Percentiles rank a stretch among this genome's conserved stretches.
Evolutionary conservation across 2,888 invertebrate species (phyloP).

Genomic region (Parnassius smintheus): DNA sequence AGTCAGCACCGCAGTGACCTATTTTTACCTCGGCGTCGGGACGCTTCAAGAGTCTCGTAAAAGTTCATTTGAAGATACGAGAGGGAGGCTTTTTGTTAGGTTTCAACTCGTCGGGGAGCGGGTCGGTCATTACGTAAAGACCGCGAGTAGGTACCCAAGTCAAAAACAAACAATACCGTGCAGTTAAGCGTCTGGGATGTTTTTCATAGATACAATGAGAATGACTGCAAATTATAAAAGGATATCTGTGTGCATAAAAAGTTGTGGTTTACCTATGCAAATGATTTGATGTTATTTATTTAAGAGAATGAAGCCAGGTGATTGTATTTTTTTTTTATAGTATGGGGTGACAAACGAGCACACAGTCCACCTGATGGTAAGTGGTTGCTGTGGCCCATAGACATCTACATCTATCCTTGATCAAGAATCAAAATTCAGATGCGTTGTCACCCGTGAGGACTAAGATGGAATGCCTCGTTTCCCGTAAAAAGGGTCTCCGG

Average conservation of each 20-base stretch:
- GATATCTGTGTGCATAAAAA: background rate
- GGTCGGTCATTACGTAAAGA: conserved; percentile 38
- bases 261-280: too few species aligned
- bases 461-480: too few species aligned
- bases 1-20: conserved; percentile 48
- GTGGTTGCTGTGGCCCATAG: too few species aligned
- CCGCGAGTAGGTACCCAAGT: conserved; percentile 39
- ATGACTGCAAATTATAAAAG: conserved; percentile 9
- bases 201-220: conserved; percentile 20
- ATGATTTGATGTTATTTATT: too few species aligned
- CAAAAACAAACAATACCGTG: conserved; percentile 40
- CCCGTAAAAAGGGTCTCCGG: too few species aligned
- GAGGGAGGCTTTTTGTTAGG: conserved; percentile 47
- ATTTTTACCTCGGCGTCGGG: conserved; percentile 43
- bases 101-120: conserved; percentile 37
- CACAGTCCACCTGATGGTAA: too few species aligned
- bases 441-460: too few species aligned
- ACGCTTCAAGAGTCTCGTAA: conserved; percentile 46
- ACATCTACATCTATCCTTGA: too few species aligned
- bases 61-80: conserved; percentile 55
- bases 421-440: too few species aligned
- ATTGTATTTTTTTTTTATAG: too few species aligned
- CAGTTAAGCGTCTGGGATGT: conserved; percentile 11
- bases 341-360: too few species aligned
- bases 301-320: too few species aligned